Evolutionary conservation across 1,140 invertebrate genomes (phyloP).

Genomic region (Ganaspis sp.): DNA sequence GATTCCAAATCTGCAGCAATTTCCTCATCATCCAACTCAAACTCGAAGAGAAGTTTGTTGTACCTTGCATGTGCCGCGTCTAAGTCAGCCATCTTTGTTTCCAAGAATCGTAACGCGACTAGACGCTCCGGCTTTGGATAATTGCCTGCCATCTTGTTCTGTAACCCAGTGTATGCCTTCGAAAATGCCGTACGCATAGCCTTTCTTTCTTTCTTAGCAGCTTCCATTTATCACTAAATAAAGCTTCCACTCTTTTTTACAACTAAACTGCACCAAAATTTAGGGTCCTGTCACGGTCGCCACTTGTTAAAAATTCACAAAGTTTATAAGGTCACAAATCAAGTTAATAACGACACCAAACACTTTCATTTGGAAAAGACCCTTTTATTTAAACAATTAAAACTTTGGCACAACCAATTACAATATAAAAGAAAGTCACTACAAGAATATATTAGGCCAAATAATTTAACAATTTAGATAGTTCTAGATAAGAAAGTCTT

Average conservation of each 20-base stretch:
- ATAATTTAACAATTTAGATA: no score
- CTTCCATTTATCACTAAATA: background rate
- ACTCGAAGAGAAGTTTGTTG: background rate
- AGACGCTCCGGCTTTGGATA: background rate
- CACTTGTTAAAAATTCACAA: background rate
- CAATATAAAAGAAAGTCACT: no score
- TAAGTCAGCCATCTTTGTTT: background rate
- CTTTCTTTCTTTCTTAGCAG: background rate
- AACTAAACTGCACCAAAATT: constrained; percentile 15
- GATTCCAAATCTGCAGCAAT: background rate
- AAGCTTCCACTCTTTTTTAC: background rate
- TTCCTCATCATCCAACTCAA: background rate
- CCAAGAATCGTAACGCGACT: background rate
- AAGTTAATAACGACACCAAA: no score
- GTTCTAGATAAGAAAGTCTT: no score
- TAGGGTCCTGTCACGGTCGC: no score
- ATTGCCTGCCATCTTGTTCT: background rate
- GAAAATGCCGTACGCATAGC: background rate
- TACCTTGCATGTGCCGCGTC: background rate
- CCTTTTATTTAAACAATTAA: no score
- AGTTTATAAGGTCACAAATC: no score
- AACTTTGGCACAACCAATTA: no score
- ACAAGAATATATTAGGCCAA: no score
- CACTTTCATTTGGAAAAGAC: no score
- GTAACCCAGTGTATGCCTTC: background rate